Base-by-base conservation (phyloP, 2,113 vertebrate genomes). In the Chaetodon trifascialis region DNA sequence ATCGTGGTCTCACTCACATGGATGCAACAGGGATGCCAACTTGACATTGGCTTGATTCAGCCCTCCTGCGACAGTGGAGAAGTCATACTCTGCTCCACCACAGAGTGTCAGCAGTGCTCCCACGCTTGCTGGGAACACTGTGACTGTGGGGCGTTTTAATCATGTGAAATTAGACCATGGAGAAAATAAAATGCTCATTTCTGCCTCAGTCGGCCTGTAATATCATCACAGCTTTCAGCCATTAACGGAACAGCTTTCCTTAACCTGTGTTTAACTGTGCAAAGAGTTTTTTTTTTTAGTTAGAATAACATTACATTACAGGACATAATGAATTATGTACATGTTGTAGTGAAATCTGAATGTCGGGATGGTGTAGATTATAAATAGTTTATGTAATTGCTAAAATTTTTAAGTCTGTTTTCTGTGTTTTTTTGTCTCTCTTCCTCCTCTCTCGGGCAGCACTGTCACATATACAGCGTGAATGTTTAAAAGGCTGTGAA, bases 21-120 rank as follows among this genome's bases (percentile, higher is more conserved):
- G 15, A 46, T n/a, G 12, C n/a, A 21, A 15, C 30, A 21, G 23
- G 10, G 42, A 46, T 11, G 0, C 30, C 55, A 19, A 30, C 15
- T 47, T 5, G 5, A 21, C 10, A 17, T 14, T 21, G n/a, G 12
- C 47, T 5, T 10, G 36, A 4, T 3, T 9, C 51, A 0, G n/a
- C 4, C 8, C 49, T 47, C 9, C 51, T 36, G 47, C 36, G 4
- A 8, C 19, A 42, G 3, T 23, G 52, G 51, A 0, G 23, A 21
- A 38, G 64, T 73, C 81, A 19, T 34, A 42, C 67, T 49, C 17
- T 0, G 10, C 25, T 64, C 23, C 36, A 19, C 86, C 90, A 88
- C 63, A 40, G 4, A 25, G 76, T 71, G 90, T 73, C 90, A 87
- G 86, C 40, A 59, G 64, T 23, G 58, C 36, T 40, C 11, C 25